These are phyloP conservation scores for Aporophyla lueneburgensis DNA, from an alignment of 2,888 invertebrate genomes.

Conservation along the genomic window DNA sequence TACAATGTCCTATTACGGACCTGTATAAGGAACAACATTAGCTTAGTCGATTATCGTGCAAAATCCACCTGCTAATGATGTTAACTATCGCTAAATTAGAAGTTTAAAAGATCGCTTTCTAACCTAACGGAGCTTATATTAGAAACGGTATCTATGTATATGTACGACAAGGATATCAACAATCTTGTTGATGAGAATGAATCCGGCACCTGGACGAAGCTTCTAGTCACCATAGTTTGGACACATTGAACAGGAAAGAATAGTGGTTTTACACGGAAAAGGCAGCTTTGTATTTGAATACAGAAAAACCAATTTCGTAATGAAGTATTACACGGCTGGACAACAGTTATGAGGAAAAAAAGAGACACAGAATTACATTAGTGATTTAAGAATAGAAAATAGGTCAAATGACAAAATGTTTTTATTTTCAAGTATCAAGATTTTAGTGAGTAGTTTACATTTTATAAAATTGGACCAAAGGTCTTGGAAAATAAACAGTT, in stretches of 20 bases:
- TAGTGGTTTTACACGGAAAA: constrained; percentile 24
- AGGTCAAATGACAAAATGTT: background rate
- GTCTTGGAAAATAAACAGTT: too few species aligned
- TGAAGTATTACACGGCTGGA: constrained; percentile 28
- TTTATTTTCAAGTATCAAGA: constrained; percentile 44
- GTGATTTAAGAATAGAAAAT: constrained; percentile 27
- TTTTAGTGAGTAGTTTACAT: constrained; percentile 17
- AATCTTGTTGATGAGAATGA: constrained; percentile 48
- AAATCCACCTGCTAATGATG: constrained; percentile 14
- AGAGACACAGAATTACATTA: constrained; percentile 5
- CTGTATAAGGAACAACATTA: constrained; percentile 41
- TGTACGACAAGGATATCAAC: constrained; percentile 52
- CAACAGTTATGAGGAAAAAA: constrained; percentile 38
- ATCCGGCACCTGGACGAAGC: constrained; percentile 42
- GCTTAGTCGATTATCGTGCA: constrained; percentile 28
- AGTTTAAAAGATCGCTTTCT: constrained; percentile 10
- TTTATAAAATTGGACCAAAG: background rate
- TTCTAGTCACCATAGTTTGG: constrained; percentile 26
- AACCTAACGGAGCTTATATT: constrained; percentile 19
- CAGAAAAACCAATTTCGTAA: constrained; percentile 46
- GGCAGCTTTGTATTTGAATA: constrained; percentile 2
- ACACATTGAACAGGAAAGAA: constrained; percentile 49
- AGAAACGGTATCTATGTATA: constrained; percentile 37
- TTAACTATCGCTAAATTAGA: constrained; percentile 22
- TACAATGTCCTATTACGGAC: constrained; percentile 67